Evolutionary conservation across 2,113 vertebrate genomes (phyloP).

Genomic region (Cyprinus carpio): DNA sequence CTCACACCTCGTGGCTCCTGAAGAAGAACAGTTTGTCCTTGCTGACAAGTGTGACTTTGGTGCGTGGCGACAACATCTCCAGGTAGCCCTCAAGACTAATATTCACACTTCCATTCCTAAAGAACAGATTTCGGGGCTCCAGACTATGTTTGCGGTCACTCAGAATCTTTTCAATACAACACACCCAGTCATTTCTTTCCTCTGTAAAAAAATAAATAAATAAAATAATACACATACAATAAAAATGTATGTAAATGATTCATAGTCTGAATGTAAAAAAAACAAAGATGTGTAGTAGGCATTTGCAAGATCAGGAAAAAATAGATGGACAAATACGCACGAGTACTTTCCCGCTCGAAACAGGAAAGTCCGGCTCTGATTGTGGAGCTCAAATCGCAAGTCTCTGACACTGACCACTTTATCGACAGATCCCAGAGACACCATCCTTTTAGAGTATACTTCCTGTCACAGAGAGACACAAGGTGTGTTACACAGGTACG

Average conservation of each 20-base stretch:
- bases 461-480: constrained; percentile 64
- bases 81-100: constrained; percentile 66
- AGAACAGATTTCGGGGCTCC: background rate
- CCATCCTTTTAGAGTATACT: constrained; percentile 79
- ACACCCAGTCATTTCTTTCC: constrained; percentile 55
- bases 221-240: background rate
- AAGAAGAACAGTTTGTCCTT: constrained; percentile 80
- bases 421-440: constrained; percentile 72
- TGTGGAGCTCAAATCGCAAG: constrained; percentile 82
- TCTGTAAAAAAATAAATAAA: constrained; percentile 54
- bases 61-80: constrained; percentile 78
- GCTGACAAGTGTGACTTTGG: constrained; percentile 71
- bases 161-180: constrained; percentile 36
- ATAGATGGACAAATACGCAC: constrained; percentile 60
- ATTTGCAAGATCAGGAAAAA: background rate
- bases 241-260: background rate
- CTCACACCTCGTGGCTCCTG: constrained; percentile 72
- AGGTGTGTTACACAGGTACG: too few relatives aligned
- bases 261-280: background rate
- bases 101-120: background rate
- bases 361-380: constrained; percentile 77
- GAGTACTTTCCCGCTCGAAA: constrained; percentile 79
- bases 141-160: background rate
- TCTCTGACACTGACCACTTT: constrained; percentile 66
- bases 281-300: background rate